phyloP scores from a whole-genome alignment of 2,888 invertebrate genomes.

The Hybos culiciformis region DNA sequence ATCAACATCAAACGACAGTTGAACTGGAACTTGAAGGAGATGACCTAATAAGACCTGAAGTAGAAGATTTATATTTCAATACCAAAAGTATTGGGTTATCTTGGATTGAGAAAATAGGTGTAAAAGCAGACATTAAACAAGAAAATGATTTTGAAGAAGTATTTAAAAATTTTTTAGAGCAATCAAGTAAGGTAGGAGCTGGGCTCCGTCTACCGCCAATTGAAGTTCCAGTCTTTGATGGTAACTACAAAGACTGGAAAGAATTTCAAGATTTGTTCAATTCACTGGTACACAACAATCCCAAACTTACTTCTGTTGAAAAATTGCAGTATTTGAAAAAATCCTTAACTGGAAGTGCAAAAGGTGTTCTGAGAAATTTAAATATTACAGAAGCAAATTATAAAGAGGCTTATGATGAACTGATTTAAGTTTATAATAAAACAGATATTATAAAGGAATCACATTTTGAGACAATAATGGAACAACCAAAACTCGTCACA shows the following conservation, averaged over 20 bases:
- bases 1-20: too few species aligned
- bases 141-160: too few species aligned
- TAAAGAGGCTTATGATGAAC: not conserved
- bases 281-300: not conserved
- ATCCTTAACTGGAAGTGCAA: not conserved
- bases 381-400: not conserved
- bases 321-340: not conserved
- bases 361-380: not conserved
- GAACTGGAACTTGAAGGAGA: too few species aligned
- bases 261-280: not conserved
- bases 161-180: too few species aligned
- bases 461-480: not conserved
- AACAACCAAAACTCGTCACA: not conserved
- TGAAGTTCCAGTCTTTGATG: too few species aligned
- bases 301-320: not conserved
- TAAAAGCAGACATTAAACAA: too few species aligned
- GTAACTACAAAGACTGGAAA: not conserved
- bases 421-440: not conserved
- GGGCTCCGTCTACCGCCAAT: too few species aligned
- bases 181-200: too few species aligned
- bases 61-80: too few species aligned
- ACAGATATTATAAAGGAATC: not conserved
- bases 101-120: conserved; percentile 16
- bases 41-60: too few species aligned
- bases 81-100: too few species aligned